Evolutionary conservation across 2,888 invertebrate genomes (phyloP), one percentile per base, ranked within the genome.

Genomic region (Athetis lepigone): DNA sequence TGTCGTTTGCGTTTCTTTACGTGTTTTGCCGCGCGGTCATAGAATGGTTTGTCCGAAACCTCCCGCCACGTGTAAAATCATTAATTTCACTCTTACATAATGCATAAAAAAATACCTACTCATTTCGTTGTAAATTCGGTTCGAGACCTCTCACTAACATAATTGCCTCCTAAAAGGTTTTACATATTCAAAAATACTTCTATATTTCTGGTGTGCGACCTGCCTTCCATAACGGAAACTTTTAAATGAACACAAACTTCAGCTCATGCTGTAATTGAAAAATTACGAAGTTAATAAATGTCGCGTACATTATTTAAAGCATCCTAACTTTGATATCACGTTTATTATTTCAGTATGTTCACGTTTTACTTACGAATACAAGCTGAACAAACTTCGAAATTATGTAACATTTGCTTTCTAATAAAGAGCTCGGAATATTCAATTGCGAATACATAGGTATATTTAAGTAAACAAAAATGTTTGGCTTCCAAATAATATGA

Each of bases 281-380:
- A 0, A 23, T 11, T 19, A 56, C 13, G 2, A 50, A 36, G 1
- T 49, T 62, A 9, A 25, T 19, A 49, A 63, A 33, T 21, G 11
- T 25, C 27, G n/a, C 36, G 18, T 46, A 33, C 33, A n/a, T 46
- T 21, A 36, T 36, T 36, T 7, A 23, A 29, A 6, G 3, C 18
- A 58, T 7, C 11, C 9, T 25, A 21, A 42, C 40, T 45, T 52
- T 29, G 1, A 1, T 16, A 11, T 13, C 13, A 0, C 54, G 19
- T 23, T 51, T 25, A 11, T 37, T 29, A 63, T 45, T 39, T 45
- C 16, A 45, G 8, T 43, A 23, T 16, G 13, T 45, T 25, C n/a
- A 13, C 25, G 25, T 27, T 45, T 1, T 25, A 9, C 45, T 36
- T 13, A 29, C 9, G n/a, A n/a, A n/a, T n/a, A n/a, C 11, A 29